Evolutionary conservation across 2,888 invertebrate genomes (phyloP).

Genomic region (Ochlodes sylvanus): DNA sequence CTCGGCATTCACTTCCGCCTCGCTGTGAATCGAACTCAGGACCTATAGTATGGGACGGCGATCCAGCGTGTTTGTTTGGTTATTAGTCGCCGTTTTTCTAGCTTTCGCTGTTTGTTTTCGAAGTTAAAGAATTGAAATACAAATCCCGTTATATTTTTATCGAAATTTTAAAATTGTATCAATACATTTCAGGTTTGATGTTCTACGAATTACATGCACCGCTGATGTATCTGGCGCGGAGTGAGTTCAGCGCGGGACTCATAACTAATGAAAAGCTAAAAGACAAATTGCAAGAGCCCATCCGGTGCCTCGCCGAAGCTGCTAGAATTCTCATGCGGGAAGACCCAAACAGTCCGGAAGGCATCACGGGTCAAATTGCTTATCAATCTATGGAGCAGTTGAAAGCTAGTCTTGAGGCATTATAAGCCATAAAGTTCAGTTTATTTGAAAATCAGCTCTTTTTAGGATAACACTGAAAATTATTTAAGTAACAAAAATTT

Average conservation of each 20-base stretch:
- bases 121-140: too few relatives aligned
- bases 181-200: constrained; percentile 85
- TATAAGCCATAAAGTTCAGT: constrained; percentile 48
- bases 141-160: too few relatives aligned
- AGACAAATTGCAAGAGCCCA: constrained; percentile 86
- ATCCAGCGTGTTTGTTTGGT: too few relatives aligned
- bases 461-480: too few relatives aligned
- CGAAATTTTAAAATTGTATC: not conserved
- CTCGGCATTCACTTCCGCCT: too few relatives aligned
- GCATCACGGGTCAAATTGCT: constrained; percentile 86
- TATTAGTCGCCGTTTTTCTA: too few relatives aligned
- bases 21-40: too few relatives aligned
- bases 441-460: too few relatives aligned
- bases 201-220: constrained; percentile 93
- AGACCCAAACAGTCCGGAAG: constrained; percentile 87
- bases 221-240: constrained; percentile 88
- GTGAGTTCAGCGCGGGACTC: constrained; percentile 84
- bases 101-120: too few relatives aligned
- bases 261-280: constrained; percentile 86
- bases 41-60: too few relatives aligned
- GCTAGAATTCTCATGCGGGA: constrained; percentile 88
- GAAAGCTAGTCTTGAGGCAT: constrained; percentile 66
- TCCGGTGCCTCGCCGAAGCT: constrained; percentile 86
- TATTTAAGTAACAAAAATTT: too few relatives aligned
- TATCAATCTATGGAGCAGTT: constrained; percentile 78